These are phyloP conservation scores for Arrhamphus sclerolepis DNA, from an alignment of 2,797 vertebrate species.

Conservation along the genomic window DNA sequence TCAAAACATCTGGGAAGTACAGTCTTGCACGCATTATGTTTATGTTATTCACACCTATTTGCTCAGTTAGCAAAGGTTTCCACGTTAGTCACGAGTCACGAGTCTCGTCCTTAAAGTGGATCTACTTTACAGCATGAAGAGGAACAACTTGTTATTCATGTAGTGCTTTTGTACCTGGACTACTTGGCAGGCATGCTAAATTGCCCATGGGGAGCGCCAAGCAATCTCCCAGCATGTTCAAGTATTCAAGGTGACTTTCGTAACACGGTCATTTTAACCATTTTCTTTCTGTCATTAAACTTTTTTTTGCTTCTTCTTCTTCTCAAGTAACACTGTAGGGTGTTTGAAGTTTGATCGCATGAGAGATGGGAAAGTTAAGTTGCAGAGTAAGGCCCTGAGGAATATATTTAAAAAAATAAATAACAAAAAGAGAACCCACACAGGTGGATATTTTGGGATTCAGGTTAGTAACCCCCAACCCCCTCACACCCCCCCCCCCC, in stretches of 20 bases:
- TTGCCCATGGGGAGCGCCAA: slow-evolving; percentile 48
- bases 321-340: slow-evolving; percentile 33
- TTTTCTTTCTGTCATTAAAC: slow-evolving; percentile 54
- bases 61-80: slow-evolving; percentile 9
- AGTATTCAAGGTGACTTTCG: slow-evolving; percentile 68
- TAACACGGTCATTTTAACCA: slow-evolving; percentile 53
- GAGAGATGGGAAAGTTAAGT: slow-evolving; percentile 44
- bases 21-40: slow-evolving; percentile 5
- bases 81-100: slow-evolving; percentile 4
- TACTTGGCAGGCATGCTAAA: slow-evolving; percentile 63
- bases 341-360: slow-evolving; percentile 36
- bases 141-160: slow-evolving; percentile 49
- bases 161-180: slow-evolving; percentile 38
- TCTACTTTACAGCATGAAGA: slow-evolving; percentile 40
- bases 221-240: slow-evolving; percentile 39
- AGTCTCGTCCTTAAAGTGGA: slow-evolving; percentile 23
- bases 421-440: background rate
- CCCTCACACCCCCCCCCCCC: too few species aligned
- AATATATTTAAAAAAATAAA: slow-evolving; percentile 19
- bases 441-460: too few species aligned
- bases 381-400: slow-evolving; percentile 15
- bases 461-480: too few species aligned
- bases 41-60: slow-evolving; percentile 7
- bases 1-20: slow-evolving; percentile 5
- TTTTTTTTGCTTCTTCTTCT: slow-evolving; percentile 20